phyloP scores from a whole-genome alignment of 1,140 invertebrate species.

The Thaumetopoea pityocampa region DNA sequence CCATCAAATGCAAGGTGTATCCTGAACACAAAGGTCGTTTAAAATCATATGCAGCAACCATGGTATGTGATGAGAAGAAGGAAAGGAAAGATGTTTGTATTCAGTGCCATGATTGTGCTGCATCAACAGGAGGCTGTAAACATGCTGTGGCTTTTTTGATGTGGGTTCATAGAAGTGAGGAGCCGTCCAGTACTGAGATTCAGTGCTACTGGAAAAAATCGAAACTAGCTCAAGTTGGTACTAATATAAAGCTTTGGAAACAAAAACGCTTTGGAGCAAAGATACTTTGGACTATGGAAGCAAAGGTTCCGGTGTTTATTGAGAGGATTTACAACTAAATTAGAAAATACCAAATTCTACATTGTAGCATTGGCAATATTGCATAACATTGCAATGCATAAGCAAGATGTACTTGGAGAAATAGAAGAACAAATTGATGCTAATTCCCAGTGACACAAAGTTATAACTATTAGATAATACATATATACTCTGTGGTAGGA shows the following conservation, averaged over 20 bases:
- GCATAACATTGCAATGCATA: constrained; percentile 17
- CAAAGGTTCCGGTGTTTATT: constrained; percentile 5
- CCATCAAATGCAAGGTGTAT: constrained; percentile 26
- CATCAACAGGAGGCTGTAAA: constrained; percentile 25
- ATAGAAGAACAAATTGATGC: too few species aligned
- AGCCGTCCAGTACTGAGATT: constrained; percentile 37
- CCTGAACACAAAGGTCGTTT: constrained; percentile 29
- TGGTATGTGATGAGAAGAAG: constrained; percentile 20
- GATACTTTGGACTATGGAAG: constrained; percentile 3
- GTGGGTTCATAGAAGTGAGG: constrained; percentile 51
- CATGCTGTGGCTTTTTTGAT: constrained; percentile 45
- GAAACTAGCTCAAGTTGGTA: constrained; percentile 4
- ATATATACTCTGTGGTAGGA: too few species aligned
- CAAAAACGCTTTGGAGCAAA: too few species aligned
- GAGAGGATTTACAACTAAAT: constrained; percentile 3
- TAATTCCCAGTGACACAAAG: too few species aligned
- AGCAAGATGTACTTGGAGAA: constrained; percentile 8
- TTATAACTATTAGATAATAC: too few species aligned
- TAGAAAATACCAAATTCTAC: constrained; percentile 8
- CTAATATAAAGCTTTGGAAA: neutral
- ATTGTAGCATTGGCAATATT: constrained; percentile 21
- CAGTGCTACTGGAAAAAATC: constrained; percentile 50
- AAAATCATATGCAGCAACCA: constrained; percentile 17
- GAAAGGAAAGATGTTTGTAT: constrained; percentile 16
- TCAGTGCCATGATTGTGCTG: constrained; percentile 25